Conservation (phyloP, 37 sponge, comb jelly and placozoan genomes). For the Ephydatia muelleri region DNA sequence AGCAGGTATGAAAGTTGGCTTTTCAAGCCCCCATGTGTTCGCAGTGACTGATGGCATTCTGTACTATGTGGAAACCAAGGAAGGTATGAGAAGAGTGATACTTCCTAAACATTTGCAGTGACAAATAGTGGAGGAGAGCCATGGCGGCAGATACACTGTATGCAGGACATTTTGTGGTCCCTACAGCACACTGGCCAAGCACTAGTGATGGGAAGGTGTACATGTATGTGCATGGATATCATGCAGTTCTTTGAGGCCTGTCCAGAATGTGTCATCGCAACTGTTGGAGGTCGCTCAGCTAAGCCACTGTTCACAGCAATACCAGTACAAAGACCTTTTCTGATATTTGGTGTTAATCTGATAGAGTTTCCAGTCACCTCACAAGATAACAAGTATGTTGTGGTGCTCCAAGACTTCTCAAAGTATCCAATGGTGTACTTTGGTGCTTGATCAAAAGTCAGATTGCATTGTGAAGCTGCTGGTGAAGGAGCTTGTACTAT, state of each 20-base stretch:
- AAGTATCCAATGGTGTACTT: constrained; percentile 70
- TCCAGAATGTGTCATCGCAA: too few species aligned
- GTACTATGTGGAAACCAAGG: too few species aligned
- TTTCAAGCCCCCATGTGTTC: too few species aligned
- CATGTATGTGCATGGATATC: constrained; percentile 58
- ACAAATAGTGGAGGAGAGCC: constrained; percentile 31
- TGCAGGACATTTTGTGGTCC: constrained; percentile 64
- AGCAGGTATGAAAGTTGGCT: too few species aligned
- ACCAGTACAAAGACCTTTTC: constrained; percentile 53
- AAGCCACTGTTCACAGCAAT: constrained; percentile 48
- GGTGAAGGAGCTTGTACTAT: too few species aligned
- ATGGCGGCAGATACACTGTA: constrained; percentile 23
- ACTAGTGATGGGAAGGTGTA: constrained; percentile 65
- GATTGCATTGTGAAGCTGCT: too few species aligned
- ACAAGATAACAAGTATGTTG: constrained; percentile 51
- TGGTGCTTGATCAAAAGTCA: too few species aligned
- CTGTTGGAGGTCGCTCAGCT: too few species aligned
- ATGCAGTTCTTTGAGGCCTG: constrained; percentile 11
- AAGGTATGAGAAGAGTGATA: constrained; percentile 35
- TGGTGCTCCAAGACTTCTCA: constrained; percentile 64
- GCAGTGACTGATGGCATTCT: too few species aligned
- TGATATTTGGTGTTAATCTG: constrained; percentile 46
- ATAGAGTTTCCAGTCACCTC: constrained; percentile 56
- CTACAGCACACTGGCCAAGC: neutral
- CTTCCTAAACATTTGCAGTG: constrained; percentile 35